Percentiles rank a stretch among this genome's conserved stretches.
These are phyloP conservation scores for Ceryle rudis DNA, from an alignment of 2,797 vertebrate genomes.

Conservation along the genomic window DNA sequence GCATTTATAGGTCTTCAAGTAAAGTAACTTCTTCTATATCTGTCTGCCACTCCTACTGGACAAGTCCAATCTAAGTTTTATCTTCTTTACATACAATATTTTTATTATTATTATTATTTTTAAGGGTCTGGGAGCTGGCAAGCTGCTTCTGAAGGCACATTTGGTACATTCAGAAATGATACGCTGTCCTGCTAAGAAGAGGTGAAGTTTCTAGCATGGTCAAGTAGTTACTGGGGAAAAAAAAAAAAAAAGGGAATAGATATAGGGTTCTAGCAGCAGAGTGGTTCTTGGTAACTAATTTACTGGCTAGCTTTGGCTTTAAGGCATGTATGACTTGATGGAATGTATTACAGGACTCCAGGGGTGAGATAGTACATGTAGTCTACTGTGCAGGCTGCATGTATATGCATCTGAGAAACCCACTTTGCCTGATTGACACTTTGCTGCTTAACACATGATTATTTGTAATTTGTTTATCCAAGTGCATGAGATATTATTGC, in stretches of 20 bases:
- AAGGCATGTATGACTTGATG: background rate
- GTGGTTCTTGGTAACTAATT: background rate
- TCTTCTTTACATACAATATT: background rate
- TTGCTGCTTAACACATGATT: background rate
- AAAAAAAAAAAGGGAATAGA: background rate
- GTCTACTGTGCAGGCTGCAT: background rate
- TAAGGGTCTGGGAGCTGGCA: background rate
- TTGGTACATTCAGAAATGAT: background rate
- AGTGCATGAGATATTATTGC: conserved; percentile 27
- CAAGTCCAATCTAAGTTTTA: background rate
- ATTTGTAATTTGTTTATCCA: conserved; percentile 43
- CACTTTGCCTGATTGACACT: background rate
- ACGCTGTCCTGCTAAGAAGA: background rate
- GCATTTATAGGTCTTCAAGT: background rate
- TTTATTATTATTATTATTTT: too few species aligned
- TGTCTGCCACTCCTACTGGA: background rate
- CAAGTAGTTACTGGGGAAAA: background rate
- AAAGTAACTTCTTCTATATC: background rate
- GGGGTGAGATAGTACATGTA: background rate
- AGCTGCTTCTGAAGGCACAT: background rate
- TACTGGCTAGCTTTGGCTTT: background rate
- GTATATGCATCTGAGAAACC: background rate
- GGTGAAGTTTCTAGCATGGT: background rate
- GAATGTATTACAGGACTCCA: background rate
- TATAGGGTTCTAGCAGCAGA: background rate